These are phyloP conservation scores for Dolichotis patagonum DNA, from an alignment of 2,113 vertebrate species.

Conservation along the genomic window DNA sequence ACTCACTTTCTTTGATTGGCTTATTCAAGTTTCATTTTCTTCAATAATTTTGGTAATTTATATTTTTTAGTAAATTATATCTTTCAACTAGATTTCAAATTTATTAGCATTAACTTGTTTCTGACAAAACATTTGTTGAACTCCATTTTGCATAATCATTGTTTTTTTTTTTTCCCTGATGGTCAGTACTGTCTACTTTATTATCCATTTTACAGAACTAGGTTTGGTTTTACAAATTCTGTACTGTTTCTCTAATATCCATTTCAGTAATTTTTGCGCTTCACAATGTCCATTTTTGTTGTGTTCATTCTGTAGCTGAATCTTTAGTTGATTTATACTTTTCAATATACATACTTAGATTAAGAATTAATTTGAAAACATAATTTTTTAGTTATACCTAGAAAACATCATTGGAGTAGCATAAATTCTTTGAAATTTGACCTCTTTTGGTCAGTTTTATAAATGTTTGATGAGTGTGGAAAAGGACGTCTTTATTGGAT, in stretches of 20 bases:
- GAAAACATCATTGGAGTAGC: neutral
- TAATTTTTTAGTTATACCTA: neutral
- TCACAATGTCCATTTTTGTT: neutral
- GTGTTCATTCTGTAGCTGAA: neutral
- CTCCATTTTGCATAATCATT: neutral
- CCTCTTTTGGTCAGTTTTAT: neutral
- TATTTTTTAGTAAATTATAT: neutral
- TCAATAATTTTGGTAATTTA: neutral
- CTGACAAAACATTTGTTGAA: neutral
- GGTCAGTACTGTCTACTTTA: neutral
- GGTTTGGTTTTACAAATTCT: neutral
- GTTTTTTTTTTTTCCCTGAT: neutral
- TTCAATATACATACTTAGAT: neutral
- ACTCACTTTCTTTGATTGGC: neutral
- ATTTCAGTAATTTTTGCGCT: neutral
- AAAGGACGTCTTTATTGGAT: neutral
- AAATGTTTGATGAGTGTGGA: neutral
- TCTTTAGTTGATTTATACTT: neutral
- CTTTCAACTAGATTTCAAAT: neutral
- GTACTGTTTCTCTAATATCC: neutral
- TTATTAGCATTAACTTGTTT: neutral
- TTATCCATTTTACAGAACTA: neutral
- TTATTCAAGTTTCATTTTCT: neutral
- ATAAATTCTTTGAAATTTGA: neutral
- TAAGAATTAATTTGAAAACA: neutral